Base-by-base conservation (phyloP, 2,888 invertebrate genomes). In the Pocota personata region DNA sequence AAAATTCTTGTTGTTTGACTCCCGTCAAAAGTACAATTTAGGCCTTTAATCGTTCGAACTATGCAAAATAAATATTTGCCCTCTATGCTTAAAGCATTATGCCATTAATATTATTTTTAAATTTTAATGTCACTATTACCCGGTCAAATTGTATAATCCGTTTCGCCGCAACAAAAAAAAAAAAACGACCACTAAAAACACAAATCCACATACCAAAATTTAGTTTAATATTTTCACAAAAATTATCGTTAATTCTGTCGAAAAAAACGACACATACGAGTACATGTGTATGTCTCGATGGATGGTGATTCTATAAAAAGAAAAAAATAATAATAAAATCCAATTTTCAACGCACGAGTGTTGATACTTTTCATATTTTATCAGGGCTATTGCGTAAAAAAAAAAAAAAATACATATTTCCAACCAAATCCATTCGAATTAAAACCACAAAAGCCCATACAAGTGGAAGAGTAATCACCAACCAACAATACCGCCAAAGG, bases 401-500 rank as follows among this genome's bases (percentile, higher is more conserved):
- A 58, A 5, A 21, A 16, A 43, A 40, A n/a, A 40, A 2, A n/a
- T 1, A 40, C 3, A 2, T 37, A 12, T 3, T 37, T 37, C 58
- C 24, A 24, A 40, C 14, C n/a, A 24, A 60, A 40, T 40, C 40
- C 40, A 40, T 40, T 24, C 40, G 60, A 52, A 52, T 24, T 46
- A 19, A 30, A 46, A 46, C 48, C 64, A n/a, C 66, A 48, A 30
- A 48, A 66, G 21, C 48, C 8, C 21, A 66, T 21, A 2, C 30
- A 10, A 32, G 48, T 57, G 57, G 57, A 57, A 57, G 57, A 57
- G 57, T 35, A 57, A 57, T 35, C 32, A 57, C 57, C 57, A 35
- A 19, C 57, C 57, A 8, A 57, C 32, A 57, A 32, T 57, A 57
- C 57, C 30, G 35, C 21, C 21, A 48, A 19, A 32, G 64, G 64